Base-by-base conservation (phyloP, 2,113 vertebrate genomes). In the Scytalopus superciliaris region DNA sequence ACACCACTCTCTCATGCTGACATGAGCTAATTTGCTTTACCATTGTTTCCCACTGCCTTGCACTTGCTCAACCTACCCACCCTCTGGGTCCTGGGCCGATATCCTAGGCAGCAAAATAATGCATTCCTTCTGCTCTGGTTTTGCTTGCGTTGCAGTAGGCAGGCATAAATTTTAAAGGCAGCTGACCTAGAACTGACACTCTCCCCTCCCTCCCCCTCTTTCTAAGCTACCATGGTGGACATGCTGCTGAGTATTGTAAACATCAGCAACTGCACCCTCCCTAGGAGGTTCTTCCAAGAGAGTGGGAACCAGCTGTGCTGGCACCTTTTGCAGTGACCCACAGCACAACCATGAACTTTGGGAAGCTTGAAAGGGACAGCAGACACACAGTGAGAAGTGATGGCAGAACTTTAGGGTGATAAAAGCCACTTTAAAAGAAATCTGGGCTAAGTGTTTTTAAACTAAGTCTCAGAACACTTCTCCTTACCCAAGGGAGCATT, bases 31-130 rank as follows among this genome's bases (percentile, higher is more conserved):
- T 90, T 93, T 90, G 55, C 52, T 86, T 77, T 47, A 55, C 76
- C 72, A 88, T 86, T 92, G 86, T 93, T 88, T 81, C 94, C 35
- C 80, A 86, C 88, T 2, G 39, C 88, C 92, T 92, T 84, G 59
- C 44, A 77, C 72, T 96, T 88, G 83, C 80, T 80, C 72, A 90
- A 30, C n/a, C 88, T 74, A 86, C 80, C 42, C 83, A 93, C 86
- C 33, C 68, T 47, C 76, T 27, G 45, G 24, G 76, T 95, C 55
- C 76, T 30, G n/a, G 59, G 78, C 70, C 0, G 31, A 89, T 49
- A 87, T 28, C 27, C 40, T 37, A 68, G 59, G 82, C 90, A 93
- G 83, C 55, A 67, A 93, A 93, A 93, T 77, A 94, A 92, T 39
- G 68, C 67, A 30, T 70, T 93, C 75, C 45, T 95, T 92, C 95